These are phyloP conservation scores for Laterallus jamaicensis DNA, from an alignment of 2,113 vertebrate genomes.

Conservation along the genomic window DNA sequence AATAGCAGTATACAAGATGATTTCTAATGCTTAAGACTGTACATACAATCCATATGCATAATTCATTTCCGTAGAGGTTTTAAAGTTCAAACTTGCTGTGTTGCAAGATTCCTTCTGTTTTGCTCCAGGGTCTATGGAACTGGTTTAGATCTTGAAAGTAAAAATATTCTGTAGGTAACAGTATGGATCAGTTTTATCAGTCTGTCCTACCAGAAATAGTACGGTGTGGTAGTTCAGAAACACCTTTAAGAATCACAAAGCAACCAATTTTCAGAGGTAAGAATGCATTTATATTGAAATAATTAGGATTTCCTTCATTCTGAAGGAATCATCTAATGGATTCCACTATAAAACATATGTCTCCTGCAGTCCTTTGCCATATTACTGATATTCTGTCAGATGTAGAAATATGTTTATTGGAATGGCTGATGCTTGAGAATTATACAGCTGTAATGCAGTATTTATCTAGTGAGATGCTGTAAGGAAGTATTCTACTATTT, in stretches of 20 bases:
- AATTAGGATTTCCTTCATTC: not conserved
- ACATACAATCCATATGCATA: not conserved
- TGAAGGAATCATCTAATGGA: not conserved
- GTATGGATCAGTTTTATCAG: not conserved
- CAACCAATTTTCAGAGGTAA: not conserved
- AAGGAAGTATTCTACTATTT: not conserved
- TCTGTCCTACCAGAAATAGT: not conserved
- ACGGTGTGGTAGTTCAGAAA: not conserved
- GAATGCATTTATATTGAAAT: not conserved
- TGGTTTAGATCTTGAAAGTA: not conserved
- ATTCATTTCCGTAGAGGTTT: conserved; percentile 18
- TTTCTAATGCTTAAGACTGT: conserved; percentile 2
- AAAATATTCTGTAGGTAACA: not conserved
- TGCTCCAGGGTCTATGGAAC: not conserved
- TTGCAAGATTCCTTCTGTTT: conserved; percentile 9
- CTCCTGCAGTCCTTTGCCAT: not conserved
- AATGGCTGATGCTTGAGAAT: not conserved
- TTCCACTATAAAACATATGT: not conserved
- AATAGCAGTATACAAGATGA: not conserved
- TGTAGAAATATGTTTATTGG: not conserved
- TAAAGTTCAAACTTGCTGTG: not conserved
- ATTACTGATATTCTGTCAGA: not conserved
- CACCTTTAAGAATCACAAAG: not conserved
- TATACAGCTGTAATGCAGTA: not conserved
- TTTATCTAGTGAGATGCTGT: not conserved